A percentile compares a stretch with the other conserved stretches of the same genome.
Evolutionary conservation across 2,113 vertebrate species (phyloP).

Genomic region (Dendrocopos noguchii): DNA sequence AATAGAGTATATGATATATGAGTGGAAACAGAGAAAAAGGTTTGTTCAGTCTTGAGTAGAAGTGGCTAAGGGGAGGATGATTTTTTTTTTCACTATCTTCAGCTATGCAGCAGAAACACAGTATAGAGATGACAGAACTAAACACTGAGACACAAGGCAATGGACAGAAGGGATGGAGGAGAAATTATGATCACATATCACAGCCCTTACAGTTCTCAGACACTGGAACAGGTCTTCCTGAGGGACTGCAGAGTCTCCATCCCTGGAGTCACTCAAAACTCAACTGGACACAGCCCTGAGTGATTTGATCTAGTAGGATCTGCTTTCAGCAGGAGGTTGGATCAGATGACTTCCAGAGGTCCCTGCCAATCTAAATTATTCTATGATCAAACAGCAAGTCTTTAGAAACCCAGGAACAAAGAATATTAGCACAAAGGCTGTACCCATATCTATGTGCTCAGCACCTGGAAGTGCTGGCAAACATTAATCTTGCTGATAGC

Average conservation of each 20-base stretch:
- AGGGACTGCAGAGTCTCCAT: background rate
- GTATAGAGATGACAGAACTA: background rate
- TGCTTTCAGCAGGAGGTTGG: background rate
- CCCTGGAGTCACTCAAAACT: background rate
- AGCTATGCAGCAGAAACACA: rapidly evolving
- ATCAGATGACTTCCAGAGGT: constrained; percentile 11
- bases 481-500: background rate
- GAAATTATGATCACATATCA: rapidly evolving
- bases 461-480: background rate
- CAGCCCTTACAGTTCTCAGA: background rate
- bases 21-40: background rate
- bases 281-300: background rate
- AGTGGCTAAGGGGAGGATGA: background rate
- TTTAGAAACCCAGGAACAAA: constrained; percentile 27
- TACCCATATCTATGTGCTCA: background rate
- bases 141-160: background rate
- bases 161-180: background rate
- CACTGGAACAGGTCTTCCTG: background rate
- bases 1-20: rapidly evolving
- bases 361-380: background rate
- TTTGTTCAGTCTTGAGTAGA: background rate
- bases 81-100: background rate
- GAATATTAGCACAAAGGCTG: background rate
- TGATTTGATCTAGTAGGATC: background rate
- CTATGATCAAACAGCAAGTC: background rate